Conservation (phyloP, 2,113 vertebrate genomes). For the Otus sunia region DNA sequence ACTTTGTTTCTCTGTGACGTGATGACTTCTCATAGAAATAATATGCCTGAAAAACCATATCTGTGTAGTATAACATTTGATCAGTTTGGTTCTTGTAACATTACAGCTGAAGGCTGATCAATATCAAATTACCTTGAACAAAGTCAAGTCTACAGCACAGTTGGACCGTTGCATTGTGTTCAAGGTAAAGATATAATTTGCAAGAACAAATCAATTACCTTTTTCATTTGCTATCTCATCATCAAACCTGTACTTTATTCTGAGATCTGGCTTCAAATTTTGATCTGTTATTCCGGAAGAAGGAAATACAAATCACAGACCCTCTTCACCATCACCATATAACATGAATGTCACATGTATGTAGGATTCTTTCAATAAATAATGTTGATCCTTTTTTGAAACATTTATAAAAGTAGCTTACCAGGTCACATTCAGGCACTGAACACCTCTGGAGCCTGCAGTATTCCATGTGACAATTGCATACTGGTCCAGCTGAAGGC, state of each 20-base stretch:
- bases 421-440: background rate
- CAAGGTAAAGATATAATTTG: slow-evolving; percentile 28
- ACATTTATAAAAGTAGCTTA: background rate
- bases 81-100: background rate
- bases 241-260: background rate
- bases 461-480: background rate
- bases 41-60: background rate
- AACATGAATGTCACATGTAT: background rate
- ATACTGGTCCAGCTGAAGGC: background rate
- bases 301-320: background rate
- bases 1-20: background rate
- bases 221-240: background rate
- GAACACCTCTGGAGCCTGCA: background rate
- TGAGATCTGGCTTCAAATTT: background rate
- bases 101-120: slow-evolving; percentile 29
- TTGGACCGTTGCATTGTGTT: background rate
- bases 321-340: background rate
- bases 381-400: background rate
- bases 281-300: background rate
- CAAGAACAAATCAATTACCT: background rate
- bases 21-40: slow-evolving; percentile 48
- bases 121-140: slow-evolving; percentile 61
- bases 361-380: background rate
- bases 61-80: background rate
- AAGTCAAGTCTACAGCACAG: slow-evolving; percentile 1